Percentiles rank a stretch among this genome's conserved stretches.
These are phyloP conservation scores for Callinectes sapidus DNA, from an alignment of 2,888 invertebrate genomes.

Conservation along the genomic window DNA sequence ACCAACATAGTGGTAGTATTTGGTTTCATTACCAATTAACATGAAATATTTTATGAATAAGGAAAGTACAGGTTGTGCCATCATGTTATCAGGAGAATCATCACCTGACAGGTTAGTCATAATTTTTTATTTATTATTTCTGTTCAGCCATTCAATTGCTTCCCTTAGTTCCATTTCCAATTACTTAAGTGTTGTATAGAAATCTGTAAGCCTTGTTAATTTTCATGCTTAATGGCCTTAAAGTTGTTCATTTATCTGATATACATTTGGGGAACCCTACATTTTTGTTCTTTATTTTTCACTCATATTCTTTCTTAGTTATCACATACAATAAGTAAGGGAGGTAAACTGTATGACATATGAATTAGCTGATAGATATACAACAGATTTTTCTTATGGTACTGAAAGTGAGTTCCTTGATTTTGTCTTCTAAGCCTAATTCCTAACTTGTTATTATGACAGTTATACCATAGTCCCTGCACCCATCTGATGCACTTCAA, in stretches of 20 bases:
- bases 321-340: neutral
- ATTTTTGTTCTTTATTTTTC: neutral
- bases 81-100: slow-evolving; percentile 20
- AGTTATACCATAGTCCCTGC: neutral
- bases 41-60: neutral
- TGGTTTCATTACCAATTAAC: neutral
- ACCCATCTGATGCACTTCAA: neutral
- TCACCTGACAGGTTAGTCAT: slow-evolving; percentile 24
- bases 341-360: neutral
- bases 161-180: neutral
- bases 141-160: neutral
- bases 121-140: neutral
- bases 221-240: neutral
- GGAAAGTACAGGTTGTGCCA: neutral
- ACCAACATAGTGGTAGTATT: neutral
- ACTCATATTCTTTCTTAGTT: neutral
- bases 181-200: neutral
- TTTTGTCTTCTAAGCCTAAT: neutral
- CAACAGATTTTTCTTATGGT: neutral
- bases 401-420: neutral
- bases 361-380: neutral
- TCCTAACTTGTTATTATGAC: neutral
- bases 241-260: neutral
- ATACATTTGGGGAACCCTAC: neutral
- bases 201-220: neutral